Percentiles rank a stretch among this genome's conserved stretches.
Conservation (phyloP, 2,113 vertebrate species). For the Baryphthengus martii region DNA sequence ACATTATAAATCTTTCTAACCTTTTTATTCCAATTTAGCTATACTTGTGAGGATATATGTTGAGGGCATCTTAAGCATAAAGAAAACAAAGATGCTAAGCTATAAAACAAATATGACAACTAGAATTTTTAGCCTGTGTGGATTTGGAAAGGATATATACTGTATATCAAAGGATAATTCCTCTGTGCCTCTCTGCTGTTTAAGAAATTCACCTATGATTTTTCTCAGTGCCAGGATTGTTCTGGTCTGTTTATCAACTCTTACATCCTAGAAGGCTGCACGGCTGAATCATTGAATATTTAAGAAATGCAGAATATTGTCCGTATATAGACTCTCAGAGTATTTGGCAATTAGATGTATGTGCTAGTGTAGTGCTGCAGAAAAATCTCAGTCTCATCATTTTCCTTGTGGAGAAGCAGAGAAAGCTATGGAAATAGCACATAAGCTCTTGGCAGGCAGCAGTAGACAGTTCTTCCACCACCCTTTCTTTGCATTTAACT, state of each 20-base stretch:
- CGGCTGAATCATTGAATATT: not conserved
- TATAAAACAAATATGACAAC: conserved; percentile 22
- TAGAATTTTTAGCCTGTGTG: not conserved
- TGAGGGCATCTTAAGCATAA: conserved; percentile 11
- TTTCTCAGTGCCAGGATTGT: not conserved
- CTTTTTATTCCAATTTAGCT: conserved; percentile 23
- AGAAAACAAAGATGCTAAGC: conserved; percentile 15
- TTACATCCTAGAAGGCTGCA: not conserved
- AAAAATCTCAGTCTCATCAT: not conserved
- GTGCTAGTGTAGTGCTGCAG: not conserved
- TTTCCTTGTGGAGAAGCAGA: not conserved
- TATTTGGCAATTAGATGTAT: not conserved
- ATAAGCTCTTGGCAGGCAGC: not conserved
- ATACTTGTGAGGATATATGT: not conserved
- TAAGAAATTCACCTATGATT: not conserved
- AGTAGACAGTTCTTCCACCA: not conserved
- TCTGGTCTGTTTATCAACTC: not conserved
- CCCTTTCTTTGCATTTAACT: not conserved
- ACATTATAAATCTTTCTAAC: conserved; percentile 31
- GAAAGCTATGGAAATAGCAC: not conserved
- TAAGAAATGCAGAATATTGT: not conserved
- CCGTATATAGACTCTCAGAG: not conserved
- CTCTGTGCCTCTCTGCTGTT: not conserved
- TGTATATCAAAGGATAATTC: not conserved
- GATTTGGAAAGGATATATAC: conserved; percentile 1